Evolutionary conservation across 2,797 vertebrate species (phyloP), one percentile per base, ranked within the genome.

Genomic region (Crocidura indochinensis): DNA sequence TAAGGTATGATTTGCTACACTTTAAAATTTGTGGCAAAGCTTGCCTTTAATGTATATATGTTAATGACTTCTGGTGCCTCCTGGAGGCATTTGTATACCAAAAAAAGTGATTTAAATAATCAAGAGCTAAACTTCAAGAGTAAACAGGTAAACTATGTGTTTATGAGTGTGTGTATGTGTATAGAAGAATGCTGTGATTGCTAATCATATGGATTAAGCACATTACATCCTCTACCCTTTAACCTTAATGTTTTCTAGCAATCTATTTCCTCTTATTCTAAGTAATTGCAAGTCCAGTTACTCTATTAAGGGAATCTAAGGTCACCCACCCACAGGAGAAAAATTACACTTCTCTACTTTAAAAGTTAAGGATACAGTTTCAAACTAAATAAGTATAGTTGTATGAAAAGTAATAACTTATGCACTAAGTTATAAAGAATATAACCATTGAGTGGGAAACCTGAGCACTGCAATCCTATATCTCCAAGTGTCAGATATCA

Each of bases 271-370:
- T 79, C 12, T 71, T 82, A 47, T 31, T 31, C 20, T 79, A 71
- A 72, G 15, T 84, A 68, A 79, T 22, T 73, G 8, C 44, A 90
- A 51, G 6, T 22, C 62, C 84, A 76, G 10, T 79, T 74, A 92
- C 62, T 80, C 31, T 56, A 3, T 14, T 73, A 47, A 80, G 47
- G 24, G 47, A 14, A 91, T 15, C 29, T 46, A 22, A 89, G 47
- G 12, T 47, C n/a, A 31, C 38, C 62, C 46, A 49, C n/a, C 62
- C 46, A 49, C n/a, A 71, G n/a, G 38, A 92, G 46, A 75, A n/a
- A 71, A n/a, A 84, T 84, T 51, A 17, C 67, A 62, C 53, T 29
- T 17, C 22, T 46, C 60, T 29, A 38, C 62, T 71, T 82, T 47
- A 71, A 49, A 92, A 87, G 31, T 75, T 53, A 26, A 91, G 29